Evolutionary conservation across 2,888 invertebrate species (phyloP).

Genomic region (Rhorus exstirpatorius): DNA sequence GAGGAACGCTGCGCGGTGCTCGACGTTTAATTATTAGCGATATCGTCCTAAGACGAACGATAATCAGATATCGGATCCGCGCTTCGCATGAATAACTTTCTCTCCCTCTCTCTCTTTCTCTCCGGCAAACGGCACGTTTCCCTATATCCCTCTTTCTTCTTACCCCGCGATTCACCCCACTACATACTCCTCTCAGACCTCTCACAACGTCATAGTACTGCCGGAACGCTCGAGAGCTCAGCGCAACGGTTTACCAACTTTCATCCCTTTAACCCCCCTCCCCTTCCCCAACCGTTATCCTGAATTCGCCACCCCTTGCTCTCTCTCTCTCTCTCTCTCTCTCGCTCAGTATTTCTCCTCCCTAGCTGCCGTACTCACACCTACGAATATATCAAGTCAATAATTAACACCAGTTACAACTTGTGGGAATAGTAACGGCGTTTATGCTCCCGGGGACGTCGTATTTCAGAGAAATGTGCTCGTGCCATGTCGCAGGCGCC

Average conservation of each 20-base stretch:
- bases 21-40: constrained; percentile 83
- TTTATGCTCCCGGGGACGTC: constrained; percentile 86
- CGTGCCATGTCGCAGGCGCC: constrained; percentile 78
- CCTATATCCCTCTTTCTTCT: constrained; percentile 42
- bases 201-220: constrained; percentile 57
- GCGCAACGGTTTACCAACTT: constrained; percentile 62
- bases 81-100: constrained; percentile 79
- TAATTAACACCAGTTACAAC: constrained; percentile 86
- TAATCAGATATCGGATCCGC: constrained; percentile 84
- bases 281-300: too few relatives aligned
- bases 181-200: constrained; percentile 41
- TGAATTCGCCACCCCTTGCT: constrained; percentile 32
- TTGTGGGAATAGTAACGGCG: constrained; percentile 86
- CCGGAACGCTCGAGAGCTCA: constrained; percentile 42
- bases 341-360: too few relatives aligned
- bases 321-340: too few relatives aligned
- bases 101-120: constrained; percentile 29
- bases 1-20: constrained; percentile 61
- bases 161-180: constrained; percentile 34
- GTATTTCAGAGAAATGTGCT: constrained; percentile 86
- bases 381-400: constrained; percentile 83
- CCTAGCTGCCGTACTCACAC: constrained; percentile 53
- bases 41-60: constrained; percentile 82
- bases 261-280: constrained; percentile 54
- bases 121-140: constrained; percentile 66